A percentile compares a stretch with the other conserved stretches of the same genome.
Evolutionary conservation across 2,888 invertebrate genomes (phyloP).

Genomic region (Danaus chrysippus): DNA sequence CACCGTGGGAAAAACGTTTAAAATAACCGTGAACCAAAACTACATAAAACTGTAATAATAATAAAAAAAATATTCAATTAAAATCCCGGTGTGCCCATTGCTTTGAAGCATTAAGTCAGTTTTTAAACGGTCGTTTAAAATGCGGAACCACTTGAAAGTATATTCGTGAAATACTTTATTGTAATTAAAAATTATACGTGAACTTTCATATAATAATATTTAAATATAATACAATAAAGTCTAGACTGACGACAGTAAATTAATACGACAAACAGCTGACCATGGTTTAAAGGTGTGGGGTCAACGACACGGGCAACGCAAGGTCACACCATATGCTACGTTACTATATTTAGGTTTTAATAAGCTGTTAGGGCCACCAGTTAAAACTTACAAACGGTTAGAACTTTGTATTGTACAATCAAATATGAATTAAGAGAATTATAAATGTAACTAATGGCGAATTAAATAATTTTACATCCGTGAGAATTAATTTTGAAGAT

Average conservation of each 20-base stretch:
- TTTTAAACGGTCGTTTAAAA: neutral
- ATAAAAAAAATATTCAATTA: neutral
- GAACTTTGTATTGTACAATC: no score
- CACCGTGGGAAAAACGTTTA: slow-evolving; percentile 26
- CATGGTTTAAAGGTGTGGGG: slow-evolving; percentile 25
- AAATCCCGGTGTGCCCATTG: neutral
- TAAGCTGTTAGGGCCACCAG: neutral
- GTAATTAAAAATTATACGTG: neutral
- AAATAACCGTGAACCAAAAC: slow-evolving; percentile 20
- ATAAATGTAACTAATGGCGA: no score
- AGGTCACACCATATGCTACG: slow-evolving; percentile 26
- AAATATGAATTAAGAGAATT: no score
- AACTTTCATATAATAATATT: neutral
- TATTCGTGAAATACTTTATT: neutral
- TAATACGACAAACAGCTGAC: slow-evolving; percentile 13
- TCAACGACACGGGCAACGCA: slow-evolving; percentile 29
- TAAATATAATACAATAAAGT: slow-evolving; percentile 2
- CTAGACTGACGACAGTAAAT: slow-evolving; percentile 1
- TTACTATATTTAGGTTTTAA: slow-evolving; percentile 10
- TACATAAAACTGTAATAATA: slow-evolving; percentile 1
- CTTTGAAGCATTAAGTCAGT: neutral
- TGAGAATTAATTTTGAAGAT: no score
- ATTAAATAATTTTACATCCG: no score
- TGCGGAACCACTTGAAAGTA: no score
- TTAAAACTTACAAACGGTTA: no score